These are phyloP conservation scores for Trissoscelio sp. DNA, from an alignment of 2,888 invertebrate genomes.

Conservation along the genomic window DNA sequence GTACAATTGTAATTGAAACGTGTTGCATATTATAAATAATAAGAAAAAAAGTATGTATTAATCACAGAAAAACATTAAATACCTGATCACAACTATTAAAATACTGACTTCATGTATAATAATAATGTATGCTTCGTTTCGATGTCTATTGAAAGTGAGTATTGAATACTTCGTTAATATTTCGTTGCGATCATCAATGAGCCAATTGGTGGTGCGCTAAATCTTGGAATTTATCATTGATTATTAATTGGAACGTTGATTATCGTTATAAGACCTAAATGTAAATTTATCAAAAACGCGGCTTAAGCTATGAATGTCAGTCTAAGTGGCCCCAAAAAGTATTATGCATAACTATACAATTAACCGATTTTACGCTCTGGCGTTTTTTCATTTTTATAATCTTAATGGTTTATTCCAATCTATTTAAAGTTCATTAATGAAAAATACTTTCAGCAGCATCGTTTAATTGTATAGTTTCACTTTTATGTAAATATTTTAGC, in stretches of 20 bases:
- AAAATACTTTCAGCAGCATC: slow-evolving; percentile 13
- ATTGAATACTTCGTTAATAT: slow-evolving; percentile 11
- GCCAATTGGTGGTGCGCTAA: slow-evolving; percentile 40
- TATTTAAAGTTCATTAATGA: slow-evolving; percentile 2
- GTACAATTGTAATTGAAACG: slow-evolving; percentile 1
- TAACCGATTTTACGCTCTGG: slow-evolving; percentile 10
- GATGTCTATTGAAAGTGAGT: slow-evolving; percentile 19
- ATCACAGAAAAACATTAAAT: neutral
- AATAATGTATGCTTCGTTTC: neutral
- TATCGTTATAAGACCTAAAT: slow-evolving; percentile 27
- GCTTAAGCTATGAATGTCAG: slow-evolving; percentile 52
- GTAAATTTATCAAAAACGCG: slow-evolving; percentile 49
- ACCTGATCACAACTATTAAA: slow-evolving; percentile 1
- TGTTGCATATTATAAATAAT: neutral
- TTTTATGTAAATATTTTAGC: slow-evolving; percentile 36
- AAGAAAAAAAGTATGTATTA: no score
- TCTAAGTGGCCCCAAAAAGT: slow-evolving; percentile 59
- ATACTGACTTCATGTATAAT: slow-evolving; percentile 19
- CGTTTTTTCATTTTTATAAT: neutral
- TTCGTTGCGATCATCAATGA: slow-evolving; percentile 52
- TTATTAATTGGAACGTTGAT: slow-evolving; percentile 6
- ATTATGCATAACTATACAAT: slow-evolving; percentile 42
- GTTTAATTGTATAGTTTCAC: slow-evolving; percentile 12
- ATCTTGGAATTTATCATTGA: slow-evolving; percentile 50
- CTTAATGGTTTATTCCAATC: neutral